A percentile compares a stretch with the other conserved stretches of the same genome.
phyloP scores from a whole-genome alignment of 1,140 invertebrate genomes.

The Scaptomyza montana region DNA sequence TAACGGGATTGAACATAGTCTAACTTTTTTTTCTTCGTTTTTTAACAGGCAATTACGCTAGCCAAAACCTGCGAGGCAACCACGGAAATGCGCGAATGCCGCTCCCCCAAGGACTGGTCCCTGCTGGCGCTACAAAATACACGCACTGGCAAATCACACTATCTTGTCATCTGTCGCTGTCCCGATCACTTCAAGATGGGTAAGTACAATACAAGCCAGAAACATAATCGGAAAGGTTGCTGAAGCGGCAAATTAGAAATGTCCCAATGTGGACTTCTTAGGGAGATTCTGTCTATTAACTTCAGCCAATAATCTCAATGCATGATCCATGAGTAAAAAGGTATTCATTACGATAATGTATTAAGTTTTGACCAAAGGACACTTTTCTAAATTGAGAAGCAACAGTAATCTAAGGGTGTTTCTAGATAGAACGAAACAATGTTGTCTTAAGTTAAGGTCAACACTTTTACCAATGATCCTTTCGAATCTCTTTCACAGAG shows the following conservation, averaged over 20 bases:
- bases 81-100: constrained; percentile 93
- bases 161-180: constrained; percentile 96
- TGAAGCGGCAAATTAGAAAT: too few species aligned
- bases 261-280: too few species aligned
- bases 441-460: too few species aligned
- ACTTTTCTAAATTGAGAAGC: too few species aligned
- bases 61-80: constrained; percentile 97
- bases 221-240: too few species aligned
- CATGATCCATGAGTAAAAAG: too few species aligned
- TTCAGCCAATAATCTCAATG: too few species aligned
- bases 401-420: too few species aligned
- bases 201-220: constrained; percentile 83
- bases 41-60: constrained; percentile 89
- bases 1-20: constrained; percentile 13
- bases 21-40: background rate
- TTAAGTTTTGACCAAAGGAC: too few species aligned
- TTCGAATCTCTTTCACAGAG: constrained; percentile 85
- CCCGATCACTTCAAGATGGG: constrained; percentile 92
- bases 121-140: constrained; percentile 95
- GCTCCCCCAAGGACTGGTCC: constrained; percentile 95
- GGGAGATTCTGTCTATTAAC: too few species aligned
- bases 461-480: background rate
- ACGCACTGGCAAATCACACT: constrained; percentile 96
- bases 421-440: too few species aligned
- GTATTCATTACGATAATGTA: too few species aligned